Conservation (phyloP, 1,140 invertebrate genomes). For the Neodiprion pinetum region DNA sequence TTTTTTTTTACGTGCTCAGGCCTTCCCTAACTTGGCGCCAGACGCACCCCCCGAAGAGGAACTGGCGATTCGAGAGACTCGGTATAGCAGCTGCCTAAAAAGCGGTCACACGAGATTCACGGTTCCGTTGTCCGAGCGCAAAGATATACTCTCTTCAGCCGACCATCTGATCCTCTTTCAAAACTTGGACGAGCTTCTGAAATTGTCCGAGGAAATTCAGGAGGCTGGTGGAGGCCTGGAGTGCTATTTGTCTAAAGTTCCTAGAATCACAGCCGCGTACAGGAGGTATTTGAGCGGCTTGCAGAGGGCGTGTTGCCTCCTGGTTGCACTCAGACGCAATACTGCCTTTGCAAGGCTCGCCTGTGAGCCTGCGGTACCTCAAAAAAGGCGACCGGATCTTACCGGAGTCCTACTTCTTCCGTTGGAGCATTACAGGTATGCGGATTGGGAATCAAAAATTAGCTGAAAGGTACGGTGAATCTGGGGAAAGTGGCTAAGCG, state of each 20-base stretch:
- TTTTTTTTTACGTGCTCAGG: constrained; percentile 37
- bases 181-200: constrained; percentile 81
- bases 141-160: constrained; percentile 73
- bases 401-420: constrained; percentile 82
- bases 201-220: constrained; percentile 80
- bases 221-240: constrained; percentile 78
- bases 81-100: constrained; percentile 76
- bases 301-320: constrained; percentile 80
- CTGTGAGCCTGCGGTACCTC: constrained; percentile 78
- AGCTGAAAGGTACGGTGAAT: constrained; percentile 40
- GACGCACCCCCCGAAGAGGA: constrained; percentile 66
- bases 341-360: constrained; percentile 74
- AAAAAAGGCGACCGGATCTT: constrained; percentile 77
- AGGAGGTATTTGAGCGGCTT: constrained; percentile 82
- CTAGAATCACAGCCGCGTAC: constrained; percentile 75
- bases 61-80: constrained; percentile 71
- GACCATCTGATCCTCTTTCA: constrained; percentile 83
- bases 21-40: constrained; percentile 60
- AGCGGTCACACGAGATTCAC: constrained; percentile 79
- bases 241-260: constrained; percentile 75
- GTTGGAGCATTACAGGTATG: constrained; percentile 76
- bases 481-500: too few relatives aligned
- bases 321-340: constrained; percentile 69
- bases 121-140: constrained; percentile 72
- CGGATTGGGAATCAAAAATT: constrained; percentile 59